phyloP scores from a whole-genome alignment of 2,888 invertebrate species.

The Cyrtodaria siliqua region DNA sequence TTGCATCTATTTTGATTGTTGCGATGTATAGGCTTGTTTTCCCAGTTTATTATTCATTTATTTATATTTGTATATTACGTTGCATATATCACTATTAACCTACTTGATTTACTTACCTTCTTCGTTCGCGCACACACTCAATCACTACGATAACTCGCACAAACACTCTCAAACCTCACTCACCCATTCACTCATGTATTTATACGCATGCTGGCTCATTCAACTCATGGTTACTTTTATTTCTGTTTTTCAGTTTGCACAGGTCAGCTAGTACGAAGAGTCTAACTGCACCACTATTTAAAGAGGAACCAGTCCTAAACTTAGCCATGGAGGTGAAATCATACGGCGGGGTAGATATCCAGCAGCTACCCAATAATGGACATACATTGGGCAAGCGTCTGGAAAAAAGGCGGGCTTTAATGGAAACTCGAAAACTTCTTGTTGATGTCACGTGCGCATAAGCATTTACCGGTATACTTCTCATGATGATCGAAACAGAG shows the following conservation, averaged over 20 bases:
- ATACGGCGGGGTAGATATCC: conserved; percentile 42
- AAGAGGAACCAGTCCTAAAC: conserved; percentile 26
- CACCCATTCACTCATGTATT: too few species aligned
- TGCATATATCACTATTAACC: too few species aligned
- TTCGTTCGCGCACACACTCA: too few species aligned
- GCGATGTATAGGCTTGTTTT: too few species aligned
- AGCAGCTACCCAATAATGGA: not conserved
- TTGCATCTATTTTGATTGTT: too few species aligned
- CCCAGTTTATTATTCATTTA: too few species aligned
- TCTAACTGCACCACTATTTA: conserved; percentile 46
- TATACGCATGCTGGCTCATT: too few species aligned
- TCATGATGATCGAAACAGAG: conserved; percentile 80
- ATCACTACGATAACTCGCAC: too few species aligned
- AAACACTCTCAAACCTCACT: too few species aligned
- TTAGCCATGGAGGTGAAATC: conserved; percentile 25
- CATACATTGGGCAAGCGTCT: conserved; percentile 67
- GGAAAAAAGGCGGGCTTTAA: conserved; percentile 53
- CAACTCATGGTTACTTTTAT: too few species aligned
- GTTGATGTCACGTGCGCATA: conserved; percentile 72
- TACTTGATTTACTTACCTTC: too few species aligned
- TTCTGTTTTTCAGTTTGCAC: conserved; percentile 40
- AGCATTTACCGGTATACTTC: conserved; percentile 71
- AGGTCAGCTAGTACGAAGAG: conserved; percentile 35
- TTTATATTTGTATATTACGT: too few species aligned
- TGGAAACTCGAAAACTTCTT: conserved; percentile 67